Evolutionary conservation across 2,888 invertebrate genomes (phyloP).

Genomic region (Sarcophaga subvicina): DNA sequence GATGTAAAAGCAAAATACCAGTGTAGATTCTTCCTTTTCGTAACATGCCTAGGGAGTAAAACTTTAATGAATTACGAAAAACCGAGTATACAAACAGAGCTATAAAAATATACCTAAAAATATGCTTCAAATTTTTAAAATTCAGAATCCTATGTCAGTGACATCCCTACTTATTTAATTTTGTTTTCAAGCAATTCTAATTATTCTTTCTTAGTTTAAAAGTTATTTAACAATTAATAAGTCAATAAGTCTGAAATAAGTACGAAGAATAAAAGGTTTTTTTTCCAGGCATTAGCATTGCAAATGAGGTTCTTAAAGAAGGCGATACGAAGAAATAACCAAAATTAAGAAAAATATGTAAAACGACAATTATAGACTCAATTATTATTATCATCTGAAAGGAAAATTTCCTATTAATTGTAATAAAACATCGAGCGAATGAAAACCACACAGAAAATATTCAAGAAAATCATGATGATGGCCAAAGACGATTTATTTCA

Average conservation of each 20-base stretch:
- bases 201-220: neutral
- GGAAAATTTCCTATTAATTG: conserved; percentile 22
- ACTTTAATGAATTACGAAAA: too few relatives aligned
- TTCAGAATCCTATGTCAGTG: neutral
- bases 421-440: conserved; percentile 48
- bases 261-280: neutral
- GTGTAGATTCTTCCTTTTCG: too few relatives aligned
- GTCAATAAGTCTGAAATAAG: neutral
- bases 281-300: conserved; percentile 54
- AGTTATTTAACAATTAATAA: neutral
- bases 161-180: neutral
- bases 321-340: conserved; percentile 9
- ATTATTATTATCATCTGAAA: conserved; percentile 1
- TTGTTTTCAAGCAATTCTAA: neutral
- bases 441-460: conserved; percentile 45
- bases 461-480: conserved; percentile 17
- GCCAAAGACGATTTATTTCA: conserved; percentile 41
- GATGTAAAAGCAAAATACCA: too few relatives aligned
- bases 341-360: conserved; percentile 61
- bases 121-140: too few relatives aligned
- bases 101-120: too few relatives aligned
- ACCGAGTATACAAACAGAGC: too few relatives aligned
- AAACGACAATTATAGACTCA: conserved; percentile 63
- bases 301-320: conserved; percentile 47
- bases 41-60: too few relatives aligned